Evolutionary conservation across 2,888 invertebrate genomes (phyloP), one percentile per base, ranked within the genome.

Genomic region (Drosophila algonquin): DNA sequence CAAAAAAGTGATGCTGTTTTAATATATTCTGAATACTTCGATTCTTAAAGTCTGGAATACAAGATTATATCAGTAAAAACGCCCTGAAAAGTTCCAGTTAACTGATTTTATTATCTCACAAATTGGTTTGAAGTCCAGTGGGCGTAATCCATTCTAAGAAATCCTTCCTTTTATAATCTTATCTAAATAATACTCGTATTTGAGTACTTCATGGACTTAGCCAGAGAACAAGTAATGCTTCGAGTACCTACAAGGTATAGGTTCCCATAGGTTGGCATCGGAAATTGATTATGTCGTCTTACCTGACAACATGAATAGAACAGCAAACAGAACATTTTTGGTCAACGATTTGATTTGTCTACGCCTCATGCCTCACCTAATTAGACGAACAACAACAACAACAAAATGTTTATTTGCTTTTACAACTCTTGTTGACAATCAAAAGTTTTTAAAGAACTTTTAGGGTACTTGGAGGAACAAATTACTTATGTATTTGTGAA

Each of bases 321-420:
- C 55, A 68, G 58, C 56, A 45, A 54, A 64, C 30, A 57, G 18
- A 35, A 56, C 45, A 53, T 52, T 71, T 72, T 52, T 45, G 58
- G 16, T 63, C 4, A 52, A 40, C 50, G 61, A 62, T 87, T 75
- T 40, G 40, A 40, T 40, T 63, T 63, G 21, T 7, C 14, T 53
- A 18, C 51, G 75, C 69, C 65, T 82, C 80, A 87, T 87, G 82
- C 79, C 82, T 7, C 40, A 1, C 40, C 40, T 40, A n/a, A 40
- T 40, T n/a, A 68, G 68, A 70, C 53, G 68, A 59, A 65, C 35
- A 30, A 52, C 52, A 57, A 74, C 50, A 74, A 74, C 59, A 59
- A 63, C 35, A 30, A 53, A 54, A 75, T 77, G 62, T 79, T 71
- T 82, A 48, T 87, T 82, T 88, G 63, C 77, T 45, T 59, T 58